A percentile compares a stretch with the other conserved stretches of the same genome.
These are phyloP conservation scores for Anthoscopus minutus DNA, from an alignment of 2,113 vertebrate species.

Conservation along the genomic window DNA sequence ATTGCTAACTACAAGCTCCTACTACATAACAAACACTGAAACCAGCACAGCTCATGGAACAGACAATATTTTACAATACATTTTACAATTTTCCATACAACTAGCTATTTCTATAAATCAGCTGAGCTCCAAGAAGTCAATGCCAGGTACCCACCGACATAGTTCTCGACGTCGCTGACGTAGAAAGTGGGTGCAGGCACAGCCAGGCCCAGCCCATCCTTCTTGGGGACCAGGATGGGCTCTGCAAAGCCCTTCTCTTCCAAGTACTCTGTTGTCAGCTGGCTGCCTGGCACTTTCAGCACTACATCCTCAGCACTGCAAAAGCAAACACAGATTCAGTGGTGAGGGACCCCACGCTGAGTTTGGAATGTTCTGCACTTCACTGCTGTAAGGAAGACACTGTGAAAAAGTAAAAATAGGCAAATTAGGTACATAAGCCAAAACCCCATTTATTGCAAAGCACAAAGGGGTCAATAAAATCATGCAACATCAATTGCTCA, in stretches of 20 bases:
- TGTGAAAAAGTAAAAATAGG: neutral
- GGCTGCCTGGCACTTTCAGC: slow-evolving; percentile 83
- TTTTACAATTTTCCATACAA: neutral
- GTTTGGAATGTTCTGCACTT: neutral
- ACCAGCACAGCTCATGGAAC: neutral
- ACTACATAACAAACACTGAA: neutral
- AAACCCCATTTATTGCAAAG: neutral
- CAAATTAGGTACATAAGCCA: neutral
- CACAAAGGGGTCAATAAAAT: neutral
- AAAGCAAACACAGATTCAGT: neutral
- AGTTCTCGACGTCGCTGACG: slow-evolving; percentile 96
- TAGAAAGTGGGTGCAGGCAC: slow-evolving; percentile 96
- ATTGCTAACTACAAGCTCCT: neutral
- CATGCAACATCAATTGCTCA: rapidly evolving
- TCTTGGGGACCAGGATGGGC: slow-evolving; percentile 92
- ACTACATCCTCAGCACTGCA: slow-evolving; percentile 91
- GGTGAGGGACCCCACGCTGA: neutral
- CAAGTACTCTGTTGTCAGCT: slow-evolving; percentile 86
- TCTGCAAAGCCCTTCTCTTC: slow-evolving; percentile 92
- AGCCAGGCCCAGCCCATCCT: slow-evolving; percentile 88
- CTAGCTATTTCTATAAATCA: neutral
- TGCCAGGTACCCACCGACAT: slow-evolving; percentile 79
- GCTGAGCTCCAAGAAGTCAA: neutral
- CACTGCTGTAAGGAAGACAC: neutral
- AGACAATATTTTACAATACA: neutral